Evolutionary conservation across 2,113 vertebrate genomes (phyloP).

Genomic region (Bambusicola thoracicus): DNA sequence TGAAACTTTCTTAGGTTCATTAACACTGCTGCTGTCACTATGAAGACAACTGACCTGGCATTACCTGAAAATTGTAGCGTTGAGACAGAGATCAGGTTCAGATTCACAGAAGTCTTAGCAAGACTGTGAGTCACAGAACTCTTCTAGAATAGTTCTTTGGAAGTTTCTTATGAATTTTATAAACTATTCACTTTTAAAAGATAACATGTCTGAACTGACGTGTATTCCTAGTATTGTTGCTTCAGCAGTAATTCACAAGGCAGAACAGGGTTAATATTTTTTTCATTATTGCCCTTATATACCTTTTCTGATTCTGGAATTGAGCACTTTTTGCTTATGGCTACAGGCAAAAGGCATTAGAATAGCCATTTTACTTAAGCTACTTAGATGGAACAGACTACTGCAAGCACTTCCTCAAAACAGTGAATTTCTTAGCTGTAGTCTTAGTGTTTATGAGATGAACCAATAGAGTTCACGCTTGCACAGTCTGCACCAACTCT

Average conservation of each 20-base stretch:
- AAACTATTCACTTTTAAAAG: neutral
- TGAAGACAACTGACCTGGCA: neutral
- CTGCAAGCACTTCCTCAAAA: neutral
- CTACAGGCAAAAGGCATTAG: neutral
- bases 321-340: neutral
- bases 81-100: neutral
- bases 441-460: neutral
- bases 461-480: neutral
- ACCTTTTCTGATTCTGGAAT: neutral
- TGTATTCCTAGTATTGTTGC: neutral
- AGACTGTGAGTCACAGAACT: neutral
- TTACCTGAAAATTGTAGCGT: neutral
- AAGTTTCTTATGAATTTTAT: neutral
- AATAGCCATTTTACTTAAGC: neutral
- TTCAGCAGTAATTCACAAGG: neutral
- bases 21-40: neutral
- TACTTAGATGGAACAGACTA: neutral
- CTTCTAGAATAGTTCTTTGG: neutral
- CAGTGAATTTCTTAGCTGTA: neutral
- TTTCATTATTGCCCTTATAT: neutral
- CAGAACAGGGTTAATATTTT: neutral
- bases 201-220: neutral
- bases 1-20: neutral
- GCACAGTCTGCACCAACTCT: neutral
- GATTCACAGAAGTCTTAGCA: neutral